Base-by-base conservation (phyloP, 1,140 invertebrate genomes). In the Danaus plexippus region DNA sequence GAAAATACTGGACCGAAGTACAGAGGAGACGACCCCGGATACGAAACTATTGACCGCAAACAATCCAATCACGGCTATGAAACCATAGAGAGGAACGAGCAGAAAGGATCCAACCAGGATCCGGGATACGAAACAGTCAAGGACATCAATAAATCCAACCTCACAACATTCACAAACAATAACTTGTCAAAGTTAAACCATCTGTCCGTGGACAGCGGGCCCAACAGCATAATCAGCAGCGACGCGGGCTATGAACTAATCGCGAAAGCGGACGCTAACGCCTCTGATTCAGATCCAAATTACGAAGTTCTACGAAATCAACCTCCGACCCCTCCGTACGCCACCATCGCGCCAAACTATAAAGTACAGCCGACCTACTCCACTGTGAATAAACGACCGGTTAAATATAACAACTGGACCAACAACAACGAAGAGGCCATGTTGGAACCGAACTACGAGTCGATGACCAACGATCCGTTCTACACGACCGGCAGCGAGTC, bases 401-500 rank as follows among this genome's bases (percentile, higher is more conserved):
- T 66, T 1, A 81, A 87, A 52, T 75, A 83, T 48, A 73, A 73
- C 49, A 75, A 86, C 46, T 86, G 78, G 80, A 69, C 74, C 1
- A 87, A 83, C 46, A 87, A 85, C 46, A 86, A 88, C 52, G 84
- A 87, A 8, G 78, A 83, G 54, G 62, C 71, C 13, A 65, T 61
- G 5, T 32, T 66, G 1, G 87, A 88, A 66, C 83, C 87, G 60
- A 91, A 88, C 87, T 94, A 94, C 63, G 92, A 94, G 71, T 93
- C 92, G 5, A 91, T 94, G 87, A 89, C 90, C 0, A 90, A 91
- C 62, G 88, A 89, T 53, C 89, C 89, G 0, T 77, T 90, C 2
- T 91, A 91, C 63, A 89, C 89, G 4, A 91, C 90, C 1, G 91
- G 90, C 6, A 94, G 92, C 64, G 92, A 94, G 71, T 90, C 89